A percentile compares a stretch with the other conserved stretches of the same genome.
Evolutionary conservation across 2,888 invertebrate genomes (phyloP).

Genomic region (Himalopsyche tibetana): DNA sequence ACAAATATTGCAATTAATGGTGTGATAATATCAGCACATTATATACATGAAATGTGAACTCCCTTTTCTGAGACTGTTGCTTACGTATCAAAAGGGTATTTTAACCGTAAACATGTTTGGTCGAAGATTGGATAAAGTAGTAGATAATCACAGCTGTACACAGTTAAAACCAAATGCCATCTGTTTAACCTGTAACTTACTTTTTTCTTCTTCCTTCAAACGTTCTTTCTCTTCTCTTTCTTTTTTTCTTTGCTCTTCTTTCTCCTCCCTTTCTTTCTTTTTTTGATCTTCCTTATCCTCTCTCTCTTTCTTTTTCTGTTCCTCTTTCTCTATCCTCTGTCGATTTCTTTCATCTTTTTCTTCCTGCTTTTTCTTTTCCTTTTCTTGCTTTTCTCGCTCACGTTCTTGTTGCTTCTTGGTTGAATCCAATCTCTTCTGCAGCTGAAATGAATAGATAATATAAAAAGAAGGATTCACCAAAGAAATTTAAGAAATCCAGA

Average conservation of each 20-base stretch:
- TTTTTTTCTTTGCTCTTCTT: slow-evolving; percentile 66
- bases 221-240: slow-evolving; percentile 67
- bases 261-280: slow-evolving; percentile 67
- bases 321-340: slow-evolving; percentile 70
- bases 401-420: slow-evolving; percentile 78
- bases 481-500: background rate
- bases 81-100: too few species aligned
- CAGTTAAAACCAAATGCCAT: too few species aligned
- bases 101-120: background rate
- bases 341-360: slow-evolving; percentile 76
- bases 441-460: slow-evolving; percentile 68
- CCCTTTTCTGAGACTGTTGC: too few species aligned
- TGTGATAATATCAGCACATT: too few species aligned
- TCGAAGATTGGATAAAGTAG: background rate
- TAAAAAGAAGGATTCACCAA: slow-evolving; percentile 27
- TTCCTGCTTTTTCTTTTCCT: slow-evolving; percentile 72
- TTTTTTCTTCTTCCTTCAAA: slow-evolving; percentile 69
- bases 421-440: slow-evolving; percentile 78
- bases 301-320: slow-evolving; percentile 67
- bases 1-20: background rate
- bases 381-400: slow-evolving; percentile 74
- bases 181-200: slow-evolving; percentile 67
- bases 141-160: too few species aligned
- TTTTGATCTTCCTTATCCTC: slow-evolving; percentile 68
- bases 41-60: too few species aligned